Evolutionary conservation across 2,888 invertebrate species (phyloP).

Genomic region (Diachrysia chrysitis): DNA sequence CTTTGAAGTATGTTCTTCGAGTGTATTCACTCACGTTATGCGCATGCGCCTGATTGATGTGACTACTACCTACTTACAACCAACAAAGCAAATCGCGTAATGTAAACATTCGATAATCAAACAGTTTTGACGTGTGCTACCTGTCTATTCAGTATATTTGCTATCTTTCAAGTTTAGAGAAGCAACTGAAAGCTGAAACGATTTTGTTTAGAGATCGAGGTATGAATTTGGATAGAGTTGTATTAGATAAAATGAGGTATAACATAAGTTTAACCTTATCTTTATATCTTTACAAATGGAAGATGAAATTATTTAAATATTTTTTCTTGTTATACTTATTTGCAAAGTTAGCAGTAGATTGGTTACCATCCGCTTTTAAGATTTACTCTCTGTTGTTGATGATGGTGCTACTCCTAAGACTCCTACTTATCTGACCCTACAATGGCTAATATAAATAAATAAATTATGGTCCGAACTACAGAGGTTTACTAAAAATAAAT

Average conservation of each 20-base stretch:
- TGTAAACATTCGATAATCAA: slow-evolving; percentile 20
- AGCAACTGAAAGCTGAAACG: neutral
- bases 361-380: no score
- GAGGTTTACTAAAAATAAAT: no score
- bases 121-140: slow-evolving; percentile 9
- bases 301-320: no score
- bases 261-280: no score
- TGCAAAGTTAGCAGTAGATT: no score
- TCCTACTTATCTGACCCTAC: no score
- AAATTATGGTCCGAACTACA: no score
- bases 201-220: neutral
- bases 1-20: slow-evolving; percentile 55
- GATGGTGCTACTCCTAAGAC: no score
- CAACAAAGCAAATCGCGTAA: slow-evolving; percentile 30
- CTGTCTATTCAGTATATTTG: neutral
- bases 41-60: slow-evolving; percentile 53
- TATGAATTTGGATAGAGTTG: neutral
- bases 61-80: slow-evolving; percentile 38
- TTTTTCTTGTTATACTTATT: neutral
- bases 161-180: neutral
- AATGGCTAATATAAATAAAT: no score
- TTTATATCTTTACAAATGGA: no score
- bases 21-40: slow-evolving; percentile 50
- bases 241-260: no score
- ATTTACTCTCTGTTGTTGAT: no score